These are phyloP conservation scores for Drosophila equinoxialis DNA, from an alignment of 1,140 invertebrate genomes.

Conservation along the genomic window DNA sequence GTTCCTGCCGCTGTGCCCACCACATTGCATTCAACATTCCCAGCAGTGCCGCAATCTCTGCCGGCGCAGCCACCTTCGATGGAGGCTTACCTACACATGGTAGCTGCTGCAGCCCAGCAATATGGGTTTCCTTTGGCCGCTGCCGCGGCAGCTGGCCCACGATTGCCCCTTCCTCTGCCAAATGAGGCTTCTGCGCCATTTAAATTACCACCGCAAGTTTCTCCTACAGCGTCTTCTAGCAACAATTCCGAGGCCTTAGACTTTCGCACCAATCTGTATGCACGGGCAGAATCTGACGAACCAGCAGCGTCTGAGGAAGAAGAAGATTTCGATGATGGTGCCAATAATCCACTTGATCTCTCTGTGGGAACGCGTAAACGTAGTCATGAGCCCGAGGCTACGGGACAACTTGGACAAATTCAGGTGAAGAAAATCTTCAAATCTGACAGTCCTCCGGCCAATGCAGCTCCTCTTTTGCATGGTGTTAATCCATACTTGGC, in stretches of 20 bases:
- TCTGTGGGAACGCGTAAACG: conserved; percentile 90
- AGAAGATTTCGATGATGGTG: conserved; percentile 82
- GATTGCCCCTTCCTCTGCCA: conserved; percentile 85
- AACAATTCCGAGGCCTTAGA: conserved; percentile 77
- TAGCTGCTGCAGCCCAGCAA: conserved; percentile 86
- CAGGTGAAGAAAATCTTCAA: conserved; percentile 82
- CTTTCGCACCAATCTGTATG: conserved; percentile 75
- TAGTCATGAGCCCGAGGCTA: conserved; percentile 68
- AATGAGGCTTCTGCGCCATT: conserved; percentile 82
- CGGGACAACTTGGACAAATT: conserved; percentile 78
- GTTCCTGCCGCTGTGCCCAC: conserved; percentile 83
- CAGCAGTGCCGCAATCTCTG: conserved; percentile 83
- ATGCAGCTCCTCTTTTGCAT: conserved; percentile 89
- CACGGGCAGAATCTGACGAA: conserved; percentile 68
- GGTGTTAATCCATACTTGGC: conserved; percentile 91
- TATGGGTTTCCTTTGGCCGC: conserved; percentile 89
- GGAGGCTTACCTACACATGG: conserved; percentile 89
- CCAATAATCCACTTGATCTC: conserved; percentile 88
- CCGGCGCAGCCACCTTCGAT: conserved; percentile 90
- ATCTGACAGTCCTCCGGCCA: conserved; percentile 86
- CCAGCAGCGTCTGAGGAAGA: conserved; percentile 83
- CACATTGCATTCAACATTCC: conserved; percentile 83
- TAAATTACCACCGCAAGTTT: conserved; percentile 83
- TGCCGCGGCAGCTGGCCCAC: conserved; percentile 84
- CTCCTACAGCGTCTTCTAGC: conserved; percentile 70